A percentile compares a stretch with the other conserved stretches of the same genome.
Evolutionary conservation across 2,888 invertebrate genomes (phyloP).

Genomic region (Sisyra terminalis): DNA sequence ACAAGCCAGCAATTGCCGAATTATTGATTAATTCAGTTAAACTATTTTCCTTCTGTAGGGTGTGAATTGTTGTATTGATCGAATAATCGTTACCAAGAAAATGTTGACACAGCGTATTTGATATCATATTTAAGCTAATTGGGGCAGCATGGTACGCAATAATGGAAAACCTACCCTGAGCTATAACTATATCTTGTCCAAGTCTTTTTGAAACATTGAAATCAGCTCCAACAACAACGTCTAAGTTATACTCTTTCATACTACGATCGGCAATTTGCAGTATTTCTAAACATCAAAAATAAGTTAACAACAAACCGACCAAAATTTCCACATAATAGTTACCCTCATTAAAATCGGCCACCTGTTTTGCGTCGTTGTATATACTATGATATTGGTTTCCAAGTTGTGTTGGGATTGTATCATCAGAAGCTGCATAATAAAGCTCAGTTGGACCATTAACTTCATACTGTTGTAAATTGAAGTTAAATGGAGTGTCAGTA

Average conservation of each 20-base stretch:
- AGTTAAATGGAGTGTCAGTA: too few relatives aligned
- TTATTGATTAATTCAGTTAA: conserved; percentile 12
- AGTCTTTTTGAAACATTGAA: conserved; percentile 19
- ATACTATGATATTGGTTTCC: conserved; percentile 8
- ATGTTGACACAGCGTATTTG: conserved; percentile 27
- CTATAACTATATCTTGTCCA: conserved; percentile 11
- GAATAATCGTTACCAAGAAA: conserved; percentile 19
- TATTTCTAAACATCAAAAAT: background rate
- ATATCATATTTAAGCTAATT: conserved; percentile 31
- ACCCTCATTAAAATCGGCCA: too few relatives aligned
- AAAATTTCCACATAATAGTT: too few relatives aligned
- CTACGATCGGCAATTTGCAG: background rate
- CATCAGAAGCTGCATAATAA: background rate
- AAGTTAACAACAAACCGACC: too few relatives aligned
- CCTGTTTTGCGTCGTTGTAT: too few relatives aligned
- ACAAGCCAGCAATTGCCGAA: conserved; percentile 18
- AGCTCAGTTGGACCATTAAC: background rate
- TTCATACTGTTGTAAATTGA: background rate
- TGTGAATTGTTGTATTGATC: conserved; percentile 22
- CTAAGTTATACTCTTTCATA: conserved; percentile 3
- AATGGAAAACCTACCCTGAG: conserved; percentile 22
- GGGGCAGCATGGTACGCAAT: conserved; percentile 33
- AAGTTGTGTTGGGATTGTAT: conserved; percentile 17
- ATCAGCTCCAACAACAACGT: conserved; percentile 27
- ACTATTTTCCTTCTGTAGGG: conserved; percentile 16